Conservation (phyloP, 1,140 invertebrate genomes). For the Homarus americanus region DNA sequence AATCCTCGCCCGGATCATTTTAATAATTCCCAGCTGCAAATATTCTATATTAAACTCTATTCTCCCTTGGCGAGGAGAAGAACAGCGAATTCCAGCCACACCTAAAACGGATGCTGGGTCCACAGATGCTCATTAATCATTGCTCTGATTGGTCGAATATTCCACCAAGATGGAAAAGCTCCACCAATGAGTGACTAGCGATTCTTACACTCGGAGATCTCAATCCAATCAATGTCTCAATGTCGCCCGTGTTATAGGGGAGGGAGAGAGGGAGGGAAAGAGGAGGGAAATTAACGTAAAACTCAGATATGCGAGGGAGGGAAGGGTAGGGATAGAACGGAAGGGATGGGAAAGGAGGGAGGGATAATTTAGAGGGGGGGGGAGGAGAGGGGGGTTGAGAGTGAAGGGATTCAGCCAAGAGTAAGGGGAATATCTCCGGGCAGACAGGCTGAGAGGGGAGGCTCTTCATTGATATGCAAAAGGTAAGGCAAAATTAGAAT, state of each 20-base stretch:
- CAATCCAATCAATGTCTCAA: slow-evolving; percentile 53
- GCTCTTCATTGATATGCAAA: slow-evolving; percentile 56
- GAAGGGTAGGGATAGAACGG: background rate
- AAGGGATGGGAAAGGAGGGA: background rate
- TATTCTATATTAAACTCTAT: too few relatives aligned
- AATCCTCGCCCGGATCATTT: background rate
- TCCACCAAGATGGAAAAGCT: slow-evolving; percentile 61
- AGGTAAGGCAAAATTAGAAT: slow-evolving; percentile 54
- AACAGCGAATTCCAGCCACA: background rate
- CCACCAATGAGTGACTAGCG: slow-evolving; percentile 69
- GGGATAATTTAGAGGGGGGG: background rate
- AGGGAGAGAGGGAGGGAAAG: background rate
- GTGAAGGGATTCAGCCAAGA: background rate
- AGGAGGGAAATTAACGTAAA: background rate
- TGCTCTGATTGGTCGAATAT: slow-evolving; percentile 67
- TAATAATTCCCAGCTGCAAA: background rate
- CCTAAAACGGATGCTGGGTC: background rate
- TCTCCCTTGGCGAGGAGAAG: background rate
- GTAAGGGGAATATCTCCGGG: background rate
- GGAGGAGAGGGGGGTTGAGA: slow-evolving; percentile 1
- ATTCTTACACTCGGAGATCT: slow-evolving; percentile 58
- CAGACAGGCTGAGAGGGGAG: background rate
- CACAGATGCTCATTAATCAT: slow-evolving; percentile 66
- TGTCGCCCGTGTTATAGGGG: background rate
- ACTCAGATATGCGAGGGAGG: background rate